A percentile compares a stretch with the other conserved stretches of the same genome.
These are phyloP conservation scores for Drosophila sp. DNA, from an alignment of 1,140 invertebrate species.

Conservation along the genomic window DNA sequence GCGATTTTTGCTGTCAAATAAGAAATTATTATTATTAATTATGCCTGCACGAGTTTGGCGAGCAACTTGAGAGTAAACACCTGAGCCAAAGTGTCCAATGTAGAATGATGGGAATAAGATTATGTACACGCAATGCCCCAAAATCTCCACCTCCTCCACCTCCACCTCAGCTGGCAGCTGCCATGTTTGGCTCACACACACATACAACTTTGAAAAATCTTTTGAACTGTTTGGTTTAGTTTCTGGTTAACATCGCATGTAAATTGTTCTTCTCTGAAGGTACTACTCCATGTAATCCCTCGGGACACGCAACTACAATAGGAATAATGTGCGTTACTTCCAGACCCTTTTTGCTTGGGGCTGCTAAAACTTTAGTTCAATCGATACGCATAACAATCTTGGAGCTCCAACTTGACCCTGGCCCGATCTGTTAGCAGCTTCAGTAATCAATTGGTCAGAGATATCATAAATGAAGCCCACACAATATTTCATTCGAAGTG, in stretches of 20 bases:
- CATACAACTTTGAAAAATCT: conserved; percentile 34
- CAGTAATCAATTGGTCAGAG: too few relatives aligned
- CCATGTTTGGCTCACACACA: conserved; percentile 71
- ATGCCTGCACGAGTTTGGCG: neutral
- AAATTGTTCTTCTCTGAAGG: neutral
- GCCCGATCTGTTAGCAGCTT: too few relatives aligned
- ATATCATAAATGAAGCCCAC: too few relatives aligned
- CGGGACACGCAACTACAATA: neutral
- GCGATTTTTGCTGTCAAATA: neutral
- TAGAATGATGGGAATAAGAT: conserved; percentile 1
- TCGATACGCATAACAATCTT: too few relatives aligned
- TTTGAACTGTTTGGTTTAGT: conserved; percentile 10
- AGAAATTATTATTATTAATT: conserved; percentile 1
- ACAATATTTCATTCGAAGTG: too few relatives aligned
- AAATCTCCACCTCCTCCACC: conserved; percentile 26
- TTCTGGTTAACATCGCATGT: neutral
- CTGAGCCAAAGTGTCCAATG: neutral
- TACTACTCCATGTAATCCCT: neutral
- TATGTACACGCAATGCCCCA: conserved; percentile 39
- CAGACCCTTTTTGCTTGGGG: too few relatives aligned
- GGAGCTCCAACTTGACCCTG: too few relatives aligned
- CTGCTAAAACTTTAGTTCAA: too few relatives aligned
- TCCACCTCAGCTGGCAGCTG: conserved; percentile 39
- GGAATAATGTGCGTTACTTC: too few relatives aligned
- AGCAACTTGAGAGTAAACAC: conserved; percentile 1